These are phyloP conservation scores for Drosophila anomelani DNA, from an alignment of 2,888 invertebrate genomes.

Conservation along the genomic window DNA sequence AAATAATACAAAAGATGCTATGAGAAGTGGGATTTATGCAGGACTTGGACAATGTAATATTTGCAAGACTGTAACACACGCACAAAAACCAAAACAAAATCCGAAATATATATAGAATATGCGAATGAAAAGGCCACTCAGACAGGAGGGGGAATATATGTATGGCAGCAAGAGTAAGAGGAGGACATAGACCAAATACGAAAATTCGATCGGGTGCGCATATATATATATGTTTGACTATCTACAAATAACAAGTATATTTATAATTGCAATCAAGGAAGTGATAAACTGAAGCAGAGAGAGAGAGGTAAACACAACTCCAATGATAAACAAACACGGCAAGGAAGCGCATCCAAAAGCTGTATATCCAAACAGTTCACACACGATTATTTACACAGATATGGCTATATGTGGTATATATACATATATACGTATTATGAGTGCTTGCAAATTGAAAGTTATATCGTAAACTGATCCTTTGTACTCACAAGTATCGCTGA, in stretches of 20 bases:
- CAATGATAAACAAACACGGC: slow-evolving; percentile 20
- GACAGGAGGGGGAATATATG: slow-evolving; percentile 10
- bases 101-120: slow-evolving; percentile 11
- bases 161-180: slow-evolving; percentile 1
- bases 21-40: neutral
- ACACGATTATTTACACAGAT: slow-evolving; percentile 18
- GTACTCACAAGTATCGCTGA: slow-evolving; percentile 84
- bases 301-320: slow-evolving; percentile 30
- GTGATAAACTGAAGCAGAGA: slow-evolving; percentile 4
- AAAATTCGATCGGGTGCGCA: neutral
- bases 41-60: neutral
- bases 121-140: neutral
- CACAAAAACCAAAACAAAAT: neutral
- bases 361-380: slow-evolving; percentile 40
- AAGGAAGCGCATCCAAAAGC: slow-evolving; percentile 47
- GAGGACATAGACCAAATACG: slow-evolving; percentile 1
- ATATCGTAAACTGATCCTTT: slow-evolving; percentile 29
- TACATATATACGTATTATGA: neutral
- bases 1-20: neutral
- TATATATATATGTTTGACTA: neutral
- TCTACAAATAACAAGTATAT: slow-evolving; percentile 6
- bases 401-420: slow-evolving; percentile 6
- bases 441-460: slow-evolving; percentile 16
- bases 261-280: slow-evolving; percentile 1
- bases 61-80: slow-evolving; percentile 2